Evolutionary conservation across 2,113 vertebrate genomes (phyloP).

Genomic region (Planiliza haematocheilus): DNA sequence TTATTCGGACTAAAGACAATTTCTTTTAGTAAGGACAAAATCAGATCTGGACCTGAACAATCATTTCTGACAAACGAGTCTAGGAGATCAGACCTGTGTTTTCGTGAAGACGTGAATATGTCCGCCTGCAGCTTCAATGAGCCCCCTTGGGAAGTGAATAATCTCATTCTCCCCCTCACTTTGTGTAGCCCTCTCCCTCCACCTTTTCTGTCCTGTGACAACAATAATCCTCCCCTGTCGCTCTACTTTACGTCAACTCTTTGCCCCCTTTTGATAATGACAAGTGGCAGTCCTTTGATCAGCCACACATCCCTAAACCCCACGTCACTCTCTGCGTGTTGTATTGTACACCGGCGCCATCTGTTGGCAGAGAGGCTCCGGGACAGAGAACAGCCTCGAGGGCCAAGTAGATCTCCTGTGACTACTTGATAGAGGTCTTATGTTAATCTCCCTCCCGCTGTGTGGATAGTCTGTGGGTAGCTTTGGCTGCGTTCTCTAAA

Average conservation of each 20-base stretch:
- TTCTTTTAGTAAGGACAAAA: conserved; percentile 12
- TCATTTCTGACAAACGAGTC: conserved; percentile 39
- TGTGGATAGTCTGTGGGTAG: conserved; percentile 6
- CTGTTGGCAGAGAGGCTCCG: conserved; percentile 60
- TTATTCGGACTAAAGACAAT: conserved; percentile 1
- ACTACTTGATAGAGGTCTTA: conserved; percentile 42
- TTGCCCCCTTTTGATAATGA: conserved; percentile 22
- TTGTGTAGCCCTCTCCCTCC: background rate
- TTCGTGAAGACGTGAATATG: conserved; percentile 11
- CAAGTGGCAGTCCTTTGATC: conserved; percentile 40
- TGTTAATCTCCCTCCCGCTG: conserved; percentile 43
- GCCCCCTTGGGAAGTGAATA: conserved; percentile 26
- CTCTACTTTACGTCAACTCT: conserved; percentile 41
- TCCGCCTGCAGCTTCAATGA: conserved; percentile 55
- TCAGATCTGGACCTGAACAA: conserved; percentile 14
- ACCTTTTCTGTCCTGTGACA: background rate
- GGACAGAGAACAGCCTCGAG: conserved; percentile 30
- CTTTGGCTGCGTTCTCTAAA: conserved; percentile 29
- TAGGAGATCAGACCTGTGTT: conserved; percentile 35
- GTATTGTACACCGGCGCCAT: conserved; percentile 65
- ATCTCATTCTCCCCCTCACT: conserved; percentile 29
- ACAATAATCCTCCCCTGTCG: conserved; percentile 28
- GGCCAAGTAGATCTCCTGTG: conserved; percentile 43
- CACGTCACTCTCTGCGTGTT: background rate
- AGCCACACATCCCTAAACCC: conserved; percentile 16